phyloP scores from a whole-genome alignment of 2,797 vertebrate species.

The Gallinago stenura region DNA sequence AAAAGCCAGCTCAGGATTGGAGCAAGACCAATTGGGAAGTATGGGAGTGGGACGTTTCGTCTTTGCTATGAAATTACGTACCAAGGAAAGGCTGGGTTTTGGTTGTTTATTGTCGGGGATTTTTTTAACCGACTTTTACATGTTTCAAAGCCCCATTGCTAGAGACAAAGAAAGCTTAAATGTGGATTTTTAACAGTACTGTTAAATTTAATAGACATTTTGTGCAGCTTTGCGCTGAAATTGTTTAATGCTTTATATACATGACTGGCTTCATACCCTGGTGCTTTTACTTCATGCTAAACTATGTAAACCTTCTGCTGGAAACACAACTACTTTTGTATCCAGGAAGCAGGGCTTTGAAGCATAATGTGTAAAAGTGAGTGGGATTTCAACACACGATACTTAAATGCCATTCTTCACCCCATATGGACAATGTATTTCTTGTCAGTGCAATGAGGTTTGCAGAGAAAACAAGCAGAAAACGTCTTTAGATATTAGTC shows the following conservation, averaged over 20 bases:
- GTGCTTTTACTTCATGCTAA: conserved; percentile 62
- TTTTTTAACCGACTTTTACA: conserved; percentile 26
- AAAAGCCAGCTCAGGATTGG: conserved; percentile 64
- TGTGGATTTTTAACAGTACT: conserved; percentile 65
- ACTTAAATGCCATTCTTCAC: conserved; percentile 56
- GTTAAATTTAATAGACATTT: conserved; percentile 74
- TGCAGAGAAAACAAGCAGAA: conserved; percentile 49
- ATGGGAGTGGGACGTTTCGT: fast-evolving
- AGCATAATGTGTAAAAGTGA: conserved; percentile 65
- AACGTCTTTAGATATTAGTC: not conserved
- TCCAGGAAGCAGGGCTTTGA: conserved; percentile 67
- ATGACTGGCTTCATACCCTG: conserved; percentile 41
- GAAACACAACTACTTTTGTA: conserved; percentile 73
- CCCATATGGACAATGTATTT: conserved; percentile 61
- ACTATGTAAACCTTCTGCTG: conserved; percentile 61
- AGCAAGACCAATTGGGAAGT: conserved; percentile 60
- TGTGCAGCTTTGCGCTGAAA: conserved; percentile 64
- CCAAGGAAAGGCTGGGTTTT: not conserved
- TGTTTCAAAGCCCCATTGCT: conserved; percentile 34
- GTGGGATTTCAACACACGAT: conserved; percentile 59
- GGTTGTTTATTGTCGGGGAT: not conserved
- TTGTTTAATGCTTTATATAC: conserved; percentile 71
- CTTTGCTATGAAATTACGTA: not conserved
- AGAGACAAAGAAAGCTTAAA: conserved; percentile 70
- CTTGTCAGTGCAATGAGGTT: conserved; percentile 48